phyloP scores from a whole-genome alignment of 2,113 vertebrate genomes.

The Oncorhynchus keta region DNA sequence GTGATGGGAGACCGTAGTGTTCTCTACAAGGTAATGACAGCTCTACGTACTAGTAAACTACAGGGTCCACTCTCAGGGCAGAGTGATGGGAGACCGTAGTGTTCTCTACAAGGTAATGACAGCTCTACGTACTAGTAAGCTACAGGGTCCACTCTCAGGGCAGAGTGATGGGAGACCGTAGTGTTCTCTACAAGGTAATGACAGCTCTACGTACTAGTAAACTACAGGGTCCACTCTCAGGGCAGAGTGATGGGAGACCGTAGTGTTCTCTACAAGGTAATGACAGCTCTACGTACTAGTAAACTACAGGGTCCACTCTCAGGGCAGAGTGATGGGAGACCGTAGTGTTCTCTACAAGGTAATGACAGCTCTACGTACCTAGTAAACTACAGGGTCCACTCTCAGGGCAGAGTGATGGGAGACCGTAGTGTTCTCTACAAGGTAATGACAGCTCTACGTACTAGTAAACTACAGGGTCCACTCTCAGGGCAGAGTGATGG shows the following conservation, averaged over 20 bases:
- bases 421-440: constrained; percentile 98
- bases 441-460: constrained; percentile 63
- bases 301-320: too few species aligned
- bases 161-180: constrained; percentile 96
- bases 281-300: too few species aligned
- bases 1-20: constrained; percentile 99
- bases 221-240: constrained; percentile 85
- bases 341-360: constrained; percentile 99
- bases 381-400: constrained; percentile 76
- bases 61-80: constrained; percentile 91
- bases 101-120: constrained; percentile 92
- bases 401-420: constrained; percentile 96
- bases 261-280: constrained; percentile 97
- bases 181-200: constrained; percentile 95
- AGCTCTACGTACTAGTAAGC: too few species aligned
- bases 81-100: constrained; percentile 97
- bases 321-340: constrained; percentile 95
- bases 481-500: constrained; percentile 97
- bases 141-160: constrained; percentile 90
- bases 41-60: too few species aligned
- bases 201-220: too few species aligned
- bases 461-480: constrained; percentile 71
- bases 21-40: constrained; percentile 87
- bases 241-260: constrained; percentile 98
- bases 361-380: background rate